These are phyloP conservation scores for Steinernema scapterisci DNA, from an alignment of 2,888 invertebrate genomes.

Conservation along the genomic window DNA sequence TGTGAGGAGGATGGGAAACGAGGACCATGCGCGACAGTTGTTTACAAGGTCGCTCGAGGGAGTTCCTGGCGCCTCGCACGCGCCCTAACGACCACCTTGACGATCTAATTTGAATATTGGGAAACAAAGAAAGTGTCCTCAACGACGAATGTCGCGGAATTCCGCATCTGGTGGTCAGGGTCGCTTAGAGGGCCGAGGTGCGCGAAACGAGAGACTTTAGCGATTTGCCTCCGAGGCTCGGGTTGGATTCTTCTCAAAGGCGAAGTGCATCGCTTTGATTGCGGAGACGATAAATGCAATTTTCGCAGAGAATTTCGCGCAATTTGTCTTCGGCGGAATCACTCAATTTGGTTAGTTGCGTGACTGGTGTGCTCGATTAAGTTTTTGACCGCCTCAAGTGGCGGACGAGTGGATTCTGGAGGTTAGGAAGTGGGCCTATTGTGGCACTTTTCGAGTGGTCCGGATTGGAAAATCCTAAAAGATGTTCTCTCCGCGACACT, in stretches of 20 bases:
- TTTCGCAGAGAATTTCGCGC: conserved; percentile 9
- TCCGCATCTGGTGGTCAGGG: conserved; percentile 21
- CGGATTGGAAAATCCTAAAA: too few relatives aligned
- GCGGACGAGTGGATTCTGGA: background rate
- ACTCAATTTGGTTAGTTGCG: background rate
- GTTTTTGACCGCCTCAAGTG: background rate
- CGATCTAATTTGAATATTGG: conserved; percentile 30
- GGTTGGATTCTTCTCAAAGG: background rate
- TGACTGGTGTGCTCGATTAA: conserved; percentile 13
- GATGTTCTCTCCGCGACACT: too few relatives aligned
- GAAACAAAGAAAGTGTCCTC: background rate
- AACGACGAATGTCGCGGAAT: conserved; percentile 17
- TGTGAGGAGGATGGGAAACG: background rate
- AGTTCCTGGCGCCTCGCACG: background rate
- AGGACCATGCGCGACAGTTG: conserved; percentile 7
- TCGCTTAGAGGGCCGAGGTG: background rate
- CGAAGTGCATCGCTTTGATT: conserved; percentile 19
- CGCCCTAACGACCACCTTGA: conserved; percentile 19
- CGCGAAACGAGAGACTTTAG: background rate
- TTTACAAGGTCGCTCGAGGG: conserved; percentile 20
- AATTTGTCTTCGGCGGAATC: conserved; percentile 12
- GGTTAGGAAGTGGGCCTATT: background rate
- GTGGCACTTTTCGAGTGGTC: background rate
- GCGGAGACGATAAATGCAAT: conserved; percentile 18
- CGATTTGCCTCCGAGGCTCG: too few relatives aligned